phyloP scores from a whole-genome alignment of 2,113 vertebrate species.

The Colossoma macropomum region DNA sequence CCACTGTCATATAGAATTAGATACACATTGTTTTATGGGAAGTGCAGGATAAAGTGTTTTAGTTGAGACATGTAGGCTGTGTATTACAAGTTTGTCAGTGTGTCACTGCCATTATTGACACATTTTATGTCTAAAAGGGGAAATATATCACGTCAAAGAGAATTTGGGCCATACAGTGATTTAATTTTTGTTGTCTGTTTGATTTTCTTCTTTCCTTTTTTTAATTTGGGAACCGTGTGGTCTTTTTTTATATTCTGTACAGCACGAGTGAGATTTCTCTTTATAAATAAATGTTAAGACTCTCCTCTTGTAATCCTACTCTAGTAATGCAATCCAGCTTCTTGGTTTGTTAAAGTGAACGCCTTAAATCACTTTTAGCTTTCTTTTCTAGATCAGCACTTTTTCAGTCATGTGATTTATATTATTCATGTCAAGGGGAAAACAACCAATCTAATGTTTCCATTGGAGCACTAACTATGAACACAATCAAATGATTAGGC shows the following conservation, averaged over 20 bases:
- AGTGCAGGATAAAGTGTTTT: constrained; percentile 64
- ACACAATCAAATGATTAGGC: background rate
- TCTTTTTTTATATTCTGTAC: constrained; percentile 70
- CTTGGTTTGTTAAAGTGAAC: background rate
- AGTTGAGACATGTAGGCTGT: constrained; percentile 54
- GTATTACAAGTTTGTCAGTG: constrained; percentile 55
- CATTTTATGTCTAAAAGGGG: constrained; percentile 19
- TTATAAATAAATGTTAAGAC: constrained; percentile 72
- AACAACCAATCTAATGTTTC: background rate
- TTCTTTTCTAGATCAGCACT: too few relatives aligned
- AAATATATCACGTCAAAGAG: constrained; percentile 29
- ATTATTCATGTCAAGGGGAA: background rate
- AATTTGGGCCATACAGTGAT: constrained; percentile 32
- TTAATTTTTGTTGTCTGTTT: constrained; percentile 30
- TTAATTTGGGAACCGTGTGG: constrained; percentile 55
- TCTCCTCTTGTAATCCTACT: constrained; percentile 65
- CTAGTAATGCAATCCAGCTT: constrained; percentile 43
- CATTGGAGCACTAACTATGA: background rate
- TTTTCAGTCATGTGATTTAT: too few relatives aligned
- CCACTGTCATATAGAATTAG: constrained; percentile 54
- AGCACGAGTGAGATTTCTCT: constrained; percentile 72
- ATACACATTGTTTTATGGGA: constrained; percentile 47
- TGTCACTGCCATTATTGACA: constrained; percentile 62
- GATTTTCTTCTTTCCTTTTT: constrained; percentile 51
- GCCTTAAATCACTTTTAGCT: background rate